Percentiles rank a stretch among this genome's conserved stretches.
Evolutionary conservation across 92 coral and sea anemone genomes (phyloP).

Genomic region (Epizoanthus scotinus): DNA sequence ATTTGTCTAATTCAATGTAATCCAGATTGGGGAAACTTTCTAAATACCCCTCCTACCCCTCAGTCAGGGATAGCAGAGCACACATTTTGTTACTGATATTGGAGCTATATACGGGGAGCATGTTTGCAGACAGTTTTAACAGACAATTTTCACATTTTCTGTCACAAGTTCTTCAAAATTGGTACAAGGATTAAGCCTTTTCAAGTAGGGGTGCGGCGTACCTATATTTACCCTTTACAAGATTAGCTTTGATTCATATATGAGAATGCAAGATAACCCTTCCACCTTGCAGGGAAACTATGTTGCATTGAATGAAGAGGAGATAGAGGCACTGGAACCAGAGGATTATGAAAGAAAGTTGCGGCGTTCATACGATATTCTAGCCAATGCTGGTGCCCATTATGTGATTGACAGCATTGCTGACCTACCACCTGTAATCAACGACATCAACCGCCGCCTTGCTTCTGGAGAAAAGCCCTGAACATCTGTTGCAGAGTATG

Average conservation of each 20-base stretch:
- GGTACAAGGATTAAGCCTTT: too few species aligned
- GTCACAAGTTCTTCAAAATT: too few species aligned
- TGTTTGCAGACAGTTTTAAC: too few species aligned
- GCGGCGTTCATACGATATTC: constrained; percentile 79
- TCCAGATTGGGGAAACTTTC: too few species aligned
- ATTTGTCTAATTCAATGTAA: too few species aligned
- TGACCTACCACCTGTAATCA: constrained; percentile 93
- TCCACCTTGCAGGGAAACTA: constrained; percentile 81
- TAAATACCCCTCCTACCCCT: too few species aligned
- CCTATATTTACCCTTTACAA: too few species aligned
- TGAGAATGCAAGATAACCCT: background rate
- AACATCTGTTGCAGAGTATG: background rate
- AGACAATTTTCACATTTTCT: too few species aligned
- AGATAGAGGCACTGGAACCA: constrained; percentile 70
- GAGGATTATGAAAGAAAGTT: constrained; percentile 91
- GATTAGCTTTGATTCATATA: background rate
- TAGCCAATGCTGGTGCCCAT: constrained; percentile 98
- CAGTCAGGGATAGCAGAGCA: too few species aligned
- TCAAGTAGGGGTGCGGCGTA: too few species aligned
- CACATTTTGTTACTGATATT: too few species aligned
- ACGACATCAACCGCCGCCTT: constrained; percentile 93
- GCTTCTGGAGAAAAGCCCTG: constrained; percentile 95
- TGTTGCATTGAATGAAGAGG: constrained; percentile 91
- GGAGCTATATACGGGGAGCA: too few species aligned
- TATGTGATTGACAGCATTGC: constrained; percentile 90